These are phyloP conservation scores for Sebastes wilsoni DNA, from an alignment of 2,797 vertebrate species.

Conservation along the genomic window DNA sequence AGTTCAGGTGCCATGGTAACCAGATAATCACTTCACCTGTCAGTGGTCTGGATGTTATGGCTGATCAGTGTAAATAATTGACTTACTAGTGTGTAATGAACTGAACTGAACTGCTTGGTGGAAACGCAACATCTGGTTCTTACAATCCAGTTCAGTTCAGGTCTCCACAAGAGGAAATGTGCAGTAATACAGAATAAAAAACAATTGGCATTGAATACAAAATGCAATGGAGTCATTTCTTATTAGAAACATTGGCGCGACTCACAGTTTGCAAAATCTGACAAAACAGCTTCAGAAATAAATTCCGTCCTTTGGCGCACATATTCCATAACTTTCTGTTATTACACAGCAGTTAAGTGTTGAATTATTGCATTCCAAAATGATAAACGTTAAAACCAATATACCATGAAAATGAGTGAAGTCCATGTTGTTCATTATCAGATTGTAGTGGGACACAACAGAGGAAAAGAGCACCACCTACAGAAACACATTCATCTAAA, in stretches of 20 bases:
- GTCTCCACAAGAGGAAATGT: background rate
- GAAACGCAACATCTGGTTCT: no score
- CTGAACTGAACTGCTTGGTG: background rate
- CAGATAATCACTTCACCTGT: no score
- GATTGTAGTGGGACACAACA: background rate
- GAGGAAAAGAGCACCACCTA: background rate
- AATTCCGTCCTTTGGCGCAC: background rate
- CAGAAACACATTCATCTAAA: background rate
- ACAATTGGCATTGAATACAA: background rate
- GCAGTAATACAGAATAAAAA: background rate
- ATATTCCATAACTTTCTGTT: background rate
- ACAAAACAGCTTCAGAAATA: background rate
- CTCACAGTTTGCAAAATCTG: background rate
- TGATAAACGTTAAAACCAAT: background rate
- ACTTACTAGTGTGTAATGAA: background rate
- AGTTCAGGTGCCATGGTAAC: no score
- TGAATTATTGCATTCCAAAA: background rate
- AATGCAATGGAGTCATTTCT: background rate
- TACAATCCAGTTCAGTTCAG: background rate
- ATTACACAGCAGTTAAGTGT: background rate
- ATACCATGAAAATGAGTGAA: background rate
- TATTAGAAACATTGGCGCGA: background rate
- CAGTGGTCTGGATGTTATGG: no score
- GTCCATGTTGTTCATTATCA: background rate
- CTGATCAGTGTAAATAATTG: no score